A percentile compares a stretch with the other conserved stretches of the same genome.
phyloP scores from a whole-genome alignment of 1,140 invertebrate species.

The Kradibia gibbosae region DNA sequence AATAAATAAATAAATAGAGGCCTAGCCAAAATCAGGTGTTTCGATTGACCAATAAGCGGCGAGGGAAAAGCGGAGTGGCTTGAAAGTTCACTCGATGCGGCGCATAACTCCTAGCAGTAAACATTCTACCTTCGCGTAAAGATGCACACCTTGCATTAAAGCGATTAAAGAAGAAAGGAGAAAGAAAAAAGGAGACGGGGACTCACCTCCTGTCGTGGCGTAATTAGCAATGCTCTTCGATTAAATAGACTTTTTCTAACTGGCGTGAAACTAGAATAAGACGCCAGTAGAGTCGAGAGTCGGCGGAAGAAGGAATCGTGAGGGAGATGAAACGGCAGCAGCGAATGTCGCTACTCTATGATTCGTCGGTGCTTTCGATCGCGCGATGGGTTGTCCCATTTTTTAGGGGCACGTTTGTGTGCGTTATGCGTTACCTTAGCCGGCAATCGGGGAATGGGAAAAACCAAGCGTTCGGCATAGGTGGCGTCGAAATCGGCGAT shows the following conservation, averaged over 20 bases:
- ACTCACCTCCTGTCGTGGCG: not conserved
- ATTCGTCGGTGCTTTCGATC: conserved; percentile 25
- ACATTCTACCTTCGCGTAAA: not conserved
- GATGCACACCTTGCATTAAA: not conserved
- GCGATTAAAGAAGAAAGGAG: not conserved
- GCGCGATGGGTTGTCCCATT: not conserved
- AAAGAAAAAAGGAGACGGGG: not conserved
- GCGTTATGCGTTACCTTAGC: not conserved
- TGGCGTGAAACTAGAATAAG: not conserved
- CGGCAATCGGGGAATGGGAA: not conserved
- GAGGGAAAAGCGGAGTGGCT: not conserved
- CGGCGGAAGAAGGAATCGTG: too few relatives aligned
- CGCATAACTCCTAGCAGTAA: not conserved
- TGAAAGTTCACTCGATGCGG: not conserved
- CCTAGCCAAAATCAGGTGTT: not conserved
- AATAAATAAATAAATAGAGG: too few relatives aligned
- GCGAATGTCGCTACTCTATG: conserved; percentile 9
- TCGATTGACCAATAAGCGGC: not conserved
- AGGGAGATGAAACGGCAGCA: too few relatives aligned
- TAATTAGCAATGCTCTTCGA: too few relatives aligned
- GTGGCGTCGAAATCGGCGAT: not conserved
- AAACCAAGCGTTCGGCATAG: not conserved
- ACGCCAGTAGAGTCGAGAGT: not conserved
- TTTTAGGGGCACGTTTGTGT: not conserved
- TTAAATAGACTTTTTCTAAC: not conserved